A percentile compares a stretch with the other conserved stretches of the same genome.
These are phyloP conservation scores for Hemitrygon akajei DNA, from an alignment of 2,797 vertebrate genomes.

Conservation along the genomic window DNA sequence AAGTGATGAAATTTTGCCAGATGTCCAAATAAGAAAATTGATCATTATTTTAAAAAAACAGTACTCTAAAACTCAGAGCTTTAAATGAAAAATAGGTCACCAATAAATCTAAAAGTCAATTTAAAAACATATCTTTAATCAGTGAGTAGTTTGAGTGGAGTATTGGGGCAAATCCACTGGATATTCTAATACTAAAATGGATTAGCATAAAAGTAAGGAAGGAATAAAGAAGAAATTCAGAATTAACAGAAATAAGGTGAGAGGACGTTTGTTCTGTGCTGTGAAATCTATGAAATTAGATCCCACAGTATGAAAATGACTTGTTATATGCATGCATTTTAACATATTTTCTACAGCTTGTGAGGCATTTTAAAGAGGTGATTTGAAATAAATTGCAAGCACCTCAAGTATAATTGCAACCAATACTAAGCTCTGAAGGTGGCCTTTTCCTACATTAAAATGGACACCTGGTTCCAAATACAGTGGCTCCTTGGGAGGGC, in stretches of 20 bases:
- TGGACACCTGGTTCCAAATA: not conserved
- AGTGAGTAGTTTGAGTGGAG: not conserved
- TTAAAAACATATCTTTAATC: not conserved
- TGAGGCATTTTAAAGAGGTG: not conserved
- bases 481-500: not conserved
- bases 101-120: not conserved
- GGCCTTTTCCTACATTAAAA: not conserved
- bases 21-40: not conserved
- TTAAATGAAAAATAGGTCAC: not conserved
- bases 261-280: not conserved
- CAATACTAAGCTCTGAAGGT: not conserved
- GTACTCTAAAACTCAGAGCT: not conserved
- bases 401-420: not conserved
- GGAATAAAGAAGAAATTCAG: not conserved
- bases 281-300: not conserved
- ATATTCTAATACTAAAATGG: not conserved
- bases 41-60: not conserved
- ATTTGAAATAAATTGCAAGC: not conserved
- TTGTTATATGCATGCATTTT: not conserved
- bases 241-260: no score
- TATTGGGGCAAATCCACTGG: no score
- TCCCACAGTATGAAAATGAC: not conserved
- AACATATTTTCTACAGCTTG: not conserved
- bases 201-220: not conserved
- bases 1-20: not conserved